Evolutionary conservation across 2,888 invertebrate genomes (phyloP), one percentile per base, ranked within the genome.

Genomic region (Ennomos quercinarius): DNA sequence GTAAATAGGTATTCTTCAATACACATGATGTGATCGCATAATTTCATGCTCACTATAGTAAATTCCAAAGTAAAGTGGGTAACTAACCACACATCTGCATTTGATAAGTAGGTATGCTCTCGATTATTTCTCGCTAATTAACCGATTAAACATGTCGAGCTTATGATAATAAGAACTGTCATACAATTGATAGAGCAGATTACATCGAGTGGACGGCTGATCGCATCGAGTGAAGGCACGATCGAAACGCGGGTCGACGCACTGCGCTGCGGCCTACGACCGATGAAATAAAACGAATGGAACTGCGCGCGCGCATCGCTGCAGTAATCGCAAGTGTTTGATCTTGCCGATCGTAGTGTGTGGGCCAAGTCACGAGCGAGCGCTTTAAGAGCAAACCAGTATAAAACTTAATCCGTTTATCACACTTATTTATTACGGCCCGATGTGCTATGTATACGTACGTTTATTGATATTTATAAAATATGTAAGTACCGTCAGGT

Each of bases 281-380:
- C 57, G 51, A 58, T 59, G 48, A 61, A 64, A 67, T 67, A 63
- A 67, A 69, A 73, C 69, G 74, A 74, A 68, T 64, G 63, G 52
- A 69, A 57, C 60, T 71, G 80, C 82, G 84, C 80, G 63, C 73
- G 85, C 86, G 83, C 86, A 80, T 80, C 83, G 80, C 52, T 74
- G 78, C 81, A 74, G 83, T 79, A 83, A 83, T 83, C 84, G 79
- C 71, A 56, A 61, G 67, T 67, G 82, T 89, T 89, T 89, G 87
- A 90, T 89, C 85, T 76, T 64, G 72, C 88, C 89, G 84, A 68
- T 67, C 50, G 8, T 41, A 34, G 35, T 13, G 43, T 49, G 45
- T 38, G 55, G 58, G 38, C 48, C 17, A 9, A 52, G 48, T 47
- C 9, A 38, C 36, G 8, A 9, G 48, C 36, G 55, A 4, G 27